phyloP scores from a whole-genome alignment of 2,888 invertebrate species.

The Amblyjoppa fuscipennis region DNA sequence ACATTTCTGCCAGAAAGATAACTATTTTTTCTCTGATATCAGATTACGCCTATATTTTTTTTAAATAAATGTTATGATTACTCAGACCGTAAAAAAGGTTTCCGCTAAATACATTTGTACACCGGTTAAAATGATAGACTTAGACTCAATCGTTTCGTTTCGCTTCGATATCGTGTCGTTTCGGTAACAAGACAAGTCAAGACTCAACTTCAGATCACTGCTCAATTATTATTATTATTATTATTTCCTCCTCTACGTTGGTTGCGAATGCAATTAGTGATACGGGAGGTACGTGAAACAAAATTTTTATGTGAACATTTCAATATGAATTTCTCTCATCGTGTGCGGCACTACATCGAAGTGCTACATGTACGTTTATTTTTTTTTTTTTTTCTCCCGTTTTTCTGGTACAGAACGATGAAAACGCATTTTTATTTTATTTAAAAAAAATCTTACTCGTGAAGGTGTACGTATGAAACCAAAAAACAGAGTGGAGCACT shows the following conservation, averaged over 20 bases:
- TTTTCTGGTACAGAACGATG: slow-evolving; percentile 44
- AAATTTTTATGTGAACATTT: slow-evolving; percentile 36
- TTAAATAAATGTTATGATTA: no score
- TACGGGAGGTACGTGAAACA: background rate
- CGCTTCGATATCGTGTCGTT: background rate
- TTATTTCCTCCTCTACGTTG: no score
- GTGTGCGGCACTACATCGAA: slow-evolving; percentile 4
- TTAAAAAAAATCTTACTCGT: slow-evolving; percentile 70
- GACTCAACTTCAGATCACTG: no score
- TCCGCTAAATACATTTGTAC: no score
- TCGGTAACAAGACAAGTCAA: background rate
- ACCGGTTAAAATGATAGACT: background rate
- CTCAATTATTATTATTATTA: no score
- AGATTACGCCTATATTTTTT: no score
- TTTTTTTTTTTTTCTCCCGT: slow-evolving; percentile 33
- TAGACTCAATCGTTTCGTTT: background rate
- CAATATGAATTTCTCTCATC: slow-evolving; percentile 29
- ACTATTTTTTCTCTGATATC: background rate
- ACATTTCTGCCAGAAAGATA: background rate
- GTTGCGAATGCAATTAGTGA: no score
- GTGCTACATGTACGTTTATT: slow-evolving; percentile 26
- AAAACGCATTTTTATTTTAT: slow-evolving; percentile 67
- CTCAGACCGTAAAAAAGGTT: no score
- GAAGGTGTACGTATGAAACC: slow-evolving; percentile 72
- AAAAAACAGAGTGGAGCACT: slow-evolving; percentile 83